phyloP scores from a whole-genome alignment of 2,113 vertebrate genomes.

The Casuarius casuarius region DNA sequence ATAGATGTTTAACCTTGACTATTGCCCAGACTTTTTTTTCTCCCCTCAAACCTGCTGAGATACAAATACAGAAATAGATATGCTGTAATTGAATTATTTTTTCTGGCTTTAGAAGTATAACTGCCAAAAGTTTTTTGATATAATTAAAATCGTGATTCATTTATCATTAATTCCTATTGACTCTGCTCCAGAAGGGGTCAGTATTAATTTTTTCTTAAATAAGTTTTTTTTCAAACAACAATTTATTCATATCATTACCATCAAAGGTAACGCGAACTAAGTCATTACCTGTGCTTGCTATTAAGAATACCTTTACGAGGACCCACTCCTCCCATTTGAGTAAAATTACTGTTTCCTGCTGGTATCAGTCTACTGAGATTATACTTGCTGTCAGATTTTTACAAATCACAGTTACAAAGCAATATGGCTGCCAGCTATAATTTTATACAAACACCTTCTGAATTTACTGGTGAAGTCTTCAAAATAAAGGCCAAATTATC shows the following conservation, averaged over 20 bases:
- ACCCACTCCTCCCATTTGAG: not conserved
- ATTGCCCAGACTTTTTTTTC: not conserved
- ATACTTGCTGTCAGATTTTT: not conserved
- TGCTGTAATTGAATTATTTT: not conserved
- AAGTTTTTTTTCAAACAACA: not conserved
- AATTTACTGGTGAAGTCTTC: not conserved
- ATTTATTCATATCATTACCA: not conserved
- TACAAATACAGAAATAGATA: not conserved
- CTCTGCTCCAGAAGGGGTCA: not conserved
- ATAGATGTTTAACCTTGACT: not conserved
- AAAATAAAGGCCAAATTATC: not conserved
- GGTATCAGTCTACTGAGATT: not conserved
- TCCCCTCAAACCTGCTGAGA: not conserved
- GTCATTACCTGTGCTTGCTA: not conserved
- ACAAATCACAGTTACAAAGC: not conserved
- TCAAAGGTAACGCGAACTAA: not conserved
- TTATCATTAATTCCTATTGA: not conserved
- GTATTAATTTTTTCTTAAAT: not conserved
- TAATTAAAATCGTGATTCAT: not conserved
- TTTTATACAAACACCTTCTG: not conserved
- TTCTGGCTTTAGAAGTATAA: not conserved
- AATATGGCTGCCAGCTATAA: not conserved
- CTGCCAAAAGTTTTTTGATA: not conserved
- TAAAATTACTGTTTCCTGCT: slow-evolving; percentile 30
- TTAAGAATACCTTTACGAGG: not conserved